These are phyloP conservation scores for Apis mellifera DNA, from an alignment of 1,140 invertebrate species.

Conservation along the genomic window DNA sequence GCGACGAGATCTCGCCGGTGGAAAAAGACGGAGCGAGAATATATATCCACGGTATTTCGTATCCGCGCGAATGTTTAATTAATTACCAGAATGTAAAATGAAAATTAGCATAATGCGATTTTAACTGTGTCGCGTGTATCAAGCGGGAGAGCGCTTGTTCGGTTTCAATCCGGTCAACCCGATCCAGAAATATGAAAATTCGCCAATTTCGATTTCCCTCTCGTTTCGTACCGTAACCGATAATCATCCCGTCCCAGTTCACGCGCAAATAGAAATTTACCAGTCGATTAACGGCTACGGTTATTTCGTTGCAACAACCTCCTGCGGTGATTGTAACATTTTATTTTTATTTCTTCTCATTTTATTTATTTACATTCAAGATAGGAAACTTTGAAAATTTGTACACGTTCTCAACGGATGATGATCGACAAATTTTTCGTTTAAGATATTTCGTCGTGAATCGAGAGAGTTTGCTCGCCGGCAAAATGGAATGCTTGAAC, in stretches of 20 bases:
- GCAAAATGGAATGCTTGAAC: too few relatives aligned
- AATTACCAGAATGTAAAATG: conserved; percentile 64
- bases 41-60: conserved; percentile 44
- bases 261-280: conserved; percentile 16
- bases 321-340: too few relatives aligned
- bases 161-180: background rate
- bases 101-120: conserved; percentile 63
- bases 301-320: background rate
- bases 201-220: conserved; percentile 10
- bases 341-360: background rate
- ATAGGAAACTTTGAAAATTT: too few relatives aligned
- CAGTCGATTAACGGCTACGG: conserved; percentile 1
- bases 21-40: conserved; percentile 20
- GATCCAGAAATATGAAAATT: conserved; percentile 33
- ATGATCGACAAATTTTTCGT: too few relatives aligned
- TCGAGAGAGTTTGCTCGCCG: too few relatives aligned
- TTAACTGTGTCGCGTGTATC: conserved; percentile 25
- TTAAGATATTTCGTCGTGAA: too few relatives aligned
- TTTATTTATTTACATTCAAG: too few relatives aligned
- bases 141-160: background rate
- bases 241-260: conserved; percentile 3
- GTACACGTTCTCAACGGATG: too few relatives aligned
- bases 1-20: conserved; percentile 33
- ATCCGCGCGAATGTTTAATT: conserved; percentile 66
- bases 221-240: background rate